These are phyloP conservation scores for Ammodytes dubius DNA, from an alignment of 2,113 vertebrate species.

Conservation along the genomic window DNA sequence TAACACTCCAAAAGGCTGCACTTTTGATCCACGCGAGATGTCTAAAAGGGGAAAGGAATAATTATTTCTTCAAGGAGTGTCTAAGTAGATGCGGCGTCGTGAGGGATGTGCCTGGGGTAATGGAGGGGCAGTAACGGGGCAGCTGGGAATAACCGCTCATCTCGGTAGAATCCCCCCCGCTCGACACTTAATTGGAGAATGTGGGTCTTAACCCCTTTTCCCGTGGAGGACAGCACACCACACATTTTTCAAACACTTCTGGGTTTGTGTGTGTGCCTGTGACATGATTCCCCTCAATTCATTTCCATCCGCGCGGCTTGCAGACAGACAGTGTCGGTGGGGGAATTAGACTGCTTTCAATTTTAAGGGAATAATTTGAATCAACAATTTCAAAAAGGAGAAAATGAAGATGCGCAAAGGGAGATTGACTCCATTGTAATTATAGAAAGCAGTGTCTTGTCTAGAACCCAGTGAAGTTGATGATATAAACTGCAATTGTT, in stretches of 20 bases:
- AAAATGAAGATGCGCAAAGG: slow-evolving; percentile 41
- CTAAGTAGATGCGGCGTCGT: slow-evolving; percentile 60
- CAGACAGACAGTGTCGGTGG: slow-evolving; percentile 15
- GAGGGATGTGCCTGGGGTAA: slow-evolving; percentile 57
- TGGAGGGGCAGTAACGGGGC: slow-evolving; percentile 42
- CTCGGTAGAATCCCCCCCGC: slow-evolving; percentile 56
- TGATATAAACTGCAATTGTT: slow-evolving; percentile 66
- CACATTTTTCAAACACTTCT: neutral
- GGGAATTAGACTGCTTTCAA: slow-evolving; percentile 68
- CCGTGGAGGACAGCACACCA: slow-evolving; percentile 1
- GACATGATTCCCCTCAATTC: slow-evolving; percentile 2
- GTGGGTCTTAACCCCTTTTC: slow-evolving; percentile 62
- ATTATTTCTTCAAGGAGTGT: slow-evolving; percentile 73
- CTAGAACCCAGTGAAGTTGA: slow-evolving; percentile 52
- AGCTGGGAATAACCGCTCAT: slow-evolving; percentile 54
- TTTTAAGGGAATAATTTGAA: slow-evolving; percentile 71
- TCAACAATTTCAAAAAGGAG: slow-evolving; percentile 60
- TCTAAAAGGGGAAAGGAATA: slow-evolving; percentile 64
- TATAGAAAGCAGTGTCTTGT: slow-evolving; percentile 41
- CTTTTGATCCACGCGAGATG: slow-evolving; percentile 56
- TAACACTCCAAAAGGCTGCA: slow-evolving; percentile 64
- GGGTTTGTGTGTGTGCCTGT: neutral
- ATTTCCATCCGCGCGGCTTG: slow-evolving; percentile 42
- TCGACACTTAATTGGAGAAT: slow-evolving; percentile 70
- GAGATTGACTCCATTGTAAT: slow-evolving; percentile 65